A percentile compares a stretch with the other conserved stretches of the same genome.
Conservation (phyloP, 2,797 vertebrate species). For the Eulemur albifrons region DNA sequence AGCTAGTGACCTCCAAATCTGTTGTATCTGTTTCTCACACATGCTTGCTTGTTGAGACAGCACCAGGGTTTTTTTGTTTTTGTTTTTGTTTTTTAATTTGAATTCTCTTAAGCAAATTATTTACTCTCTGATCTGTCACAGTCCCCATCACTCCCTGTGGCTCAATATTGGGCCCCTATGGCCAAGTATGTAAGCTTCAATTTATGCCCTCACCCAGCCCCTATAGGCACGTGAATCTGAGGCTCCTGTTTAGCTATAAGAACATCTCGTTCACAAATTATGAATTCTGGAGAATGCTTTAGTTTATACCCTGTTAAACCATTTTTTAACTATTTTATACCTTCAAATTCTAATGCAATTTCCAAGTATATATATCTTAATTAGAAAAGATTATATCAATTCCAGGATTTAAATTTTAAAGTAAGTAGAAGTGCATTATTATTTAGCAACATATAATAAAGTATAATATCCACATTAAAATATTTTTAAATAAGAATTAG, state of each 20-base stretch:
- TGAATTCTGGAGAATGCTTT: not conserved
- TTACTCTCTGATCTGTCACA: not conserved
- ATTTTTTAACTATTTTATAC: not conserved
- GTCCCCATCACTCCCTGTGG: accelerated
- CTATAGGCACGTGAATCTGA: not conserved
- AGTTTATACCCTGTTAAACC: not conserved
- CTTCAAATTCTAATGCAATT: not conserved
- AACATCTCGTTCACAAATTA: not conserved
- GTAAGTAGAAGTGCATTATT: not conserved
- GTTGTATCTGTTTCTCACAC: not conserved
- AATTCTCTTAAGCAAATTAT: not conserved
- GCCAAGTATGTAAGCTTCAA: not conserved
- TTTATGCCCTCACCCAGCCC: not conserved
- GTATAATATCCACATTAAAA: slow-evolving; percentile 14
- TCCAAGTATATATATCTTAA: not conserved
- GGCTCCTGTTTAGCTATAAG: not conserved
- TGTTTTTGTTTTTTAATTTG: not conserved
- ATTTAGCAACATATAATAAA: slow-evolving; percentile 29
- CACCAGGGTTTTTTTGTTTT: no score
- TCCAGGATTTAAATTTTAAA: slow-evolving; percentile 41
- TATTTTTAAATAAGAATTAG: not conserved
- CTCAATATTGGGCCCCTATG: not conserved
- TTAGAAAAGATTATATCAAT: slow-evolving; percentile 14
- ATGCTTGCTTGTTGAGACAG: not conserved
- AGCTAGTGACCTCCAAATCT: not conserved